These are phyloP conservation scores for Notothenia coriiceps DNA, from an alignment of 2,113 vertebrate species.

Conservation along the genomic window DNA sequence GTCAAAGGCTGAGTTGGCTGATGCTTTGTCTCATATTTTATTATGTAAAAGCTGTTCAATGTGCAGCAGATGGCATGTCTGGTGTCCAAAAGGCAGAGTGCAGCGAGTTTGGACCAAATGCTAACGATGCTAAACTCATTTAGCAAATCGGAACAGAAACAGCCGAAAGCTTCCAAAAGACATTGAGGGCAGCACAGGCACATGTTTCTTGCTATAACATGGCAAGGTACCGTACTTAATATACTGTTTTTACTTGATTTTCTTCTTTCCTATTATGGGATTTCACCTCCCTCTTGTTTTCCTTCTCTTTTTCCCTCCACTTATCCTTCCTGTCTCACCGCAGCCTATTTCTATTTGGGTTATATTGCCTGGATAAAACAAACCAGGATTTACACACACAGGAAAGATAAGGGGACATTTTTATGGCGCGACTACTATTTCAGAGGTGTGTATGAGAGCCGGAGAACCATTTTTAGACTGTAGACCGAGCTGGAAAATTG, in stretches of 20 bases:
- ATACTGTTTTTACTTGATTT: slow-evolving; percentile 35
- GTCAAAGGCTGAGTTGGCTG: background rate
- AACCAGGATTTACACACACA: slow-evolving; percentile 69
- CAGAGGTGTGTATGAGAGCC: slow-evolving; percentile 47
- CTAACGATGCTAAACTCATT: slow-evolving; percentile 21
- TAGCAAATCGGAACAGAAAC: slow-evolving; percentile 4
- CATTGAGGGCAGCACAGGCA: background rate
- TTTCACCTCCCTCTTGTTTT: slow-evolving; percentile 57
- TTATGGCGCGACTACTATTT: slow-evolving; percentile 68
- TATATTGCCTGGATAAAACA: slow-evolving; percentile 61
- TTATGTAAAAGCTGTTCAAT: slow-evolving; percentile 3
- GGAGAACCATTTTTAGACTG: slow-evolving; percentile 63
- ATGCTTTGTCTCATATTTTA: background rate
- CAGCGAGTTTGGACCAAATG: background rate
- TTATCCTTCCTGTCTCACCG: slow-evolving; percentile 62
- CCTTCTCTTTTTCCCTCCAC: background rate
- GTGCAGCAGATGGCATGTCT: slow-evolving; percentile 2
- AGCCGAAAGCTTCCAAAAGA: slow-evolving; percentile 10
- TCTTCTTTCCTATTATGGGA: slow-evolving; percentile 40
- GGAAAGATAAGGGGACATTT: slow-evolving; percentile 84
- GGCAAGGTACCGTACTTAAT: slow-evolving; percentile 31
- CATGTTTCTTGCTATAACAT: slow-evolving; percentile 21
- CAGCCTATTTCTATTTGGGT: slow-evolving; percentile 57
- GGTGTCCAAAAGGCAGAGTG: background rate
- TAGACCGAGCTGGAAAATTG: slow-evolving; percentile 78